Base-by-base conservation (phyloP, 2,888 invertebrate genomes). In the Melinaea marsaeus region DNA sequence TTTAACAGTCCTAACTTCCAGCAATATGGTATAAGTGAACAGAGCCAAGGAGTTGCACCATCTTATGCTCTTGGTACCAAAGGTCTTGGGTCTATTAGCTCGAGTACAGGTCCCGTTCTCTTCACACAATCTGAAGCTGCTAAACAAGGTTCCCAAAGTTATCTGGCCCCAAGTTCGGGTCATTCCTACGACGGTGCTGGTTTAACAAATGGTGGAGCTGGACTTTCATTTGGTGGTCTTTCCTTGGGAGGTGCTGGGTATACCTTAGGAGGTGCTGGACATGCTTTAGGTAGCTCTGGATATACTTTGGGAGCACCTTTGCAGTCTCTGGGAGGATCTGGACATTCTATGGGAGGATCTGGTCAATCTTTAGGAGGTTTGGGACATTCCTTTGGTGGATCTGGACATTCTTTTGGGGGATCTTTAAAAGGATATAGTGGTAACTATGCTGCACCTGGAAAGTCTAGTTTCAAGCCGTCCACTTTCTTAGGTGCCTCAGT, bases 391-490 rank as follows among this genome's bases (percentile, higher is more conserved):
- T 74, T 81, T 33, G 75, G 73, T 61, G 74, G 73, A 62, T 68
- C 75, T 34, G 79, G 78, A 47, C 72, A 75, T 33, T 70, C 73
- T 9, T 65, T 78, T 3, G 83, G 83, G 56, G 82, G 82, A 51
- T 74, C 79, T 66, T 79, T 83, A 64, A 88, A 86, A 63, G 69
- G 75, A 47, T 74, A 81, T 59, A 75, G 79, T 35, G 76, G 76
- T 33, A 73, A 76, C 47, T 87, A 85, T 63, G 73, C 77, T 61
- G 72, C 78, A 13, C 82, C 85, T 9, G 78, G 84, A 35, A 88
- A 88, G 74, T 71, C 77, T 55, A 78, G 86, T 34, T 91, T 91
- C 66, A 91, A 90, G 64, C 91, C 91, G 54, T 91, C 91, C 11
- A 81, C 86, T 57, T 91, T 79, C 74, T 72, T 91, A 69, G 91